Evolutionary conservation across 2,113 vertebrate species (phyloP), one percentile per base, ranked within the genome.

Genomic region (Sminthopsis crassicaudata): DNA sequence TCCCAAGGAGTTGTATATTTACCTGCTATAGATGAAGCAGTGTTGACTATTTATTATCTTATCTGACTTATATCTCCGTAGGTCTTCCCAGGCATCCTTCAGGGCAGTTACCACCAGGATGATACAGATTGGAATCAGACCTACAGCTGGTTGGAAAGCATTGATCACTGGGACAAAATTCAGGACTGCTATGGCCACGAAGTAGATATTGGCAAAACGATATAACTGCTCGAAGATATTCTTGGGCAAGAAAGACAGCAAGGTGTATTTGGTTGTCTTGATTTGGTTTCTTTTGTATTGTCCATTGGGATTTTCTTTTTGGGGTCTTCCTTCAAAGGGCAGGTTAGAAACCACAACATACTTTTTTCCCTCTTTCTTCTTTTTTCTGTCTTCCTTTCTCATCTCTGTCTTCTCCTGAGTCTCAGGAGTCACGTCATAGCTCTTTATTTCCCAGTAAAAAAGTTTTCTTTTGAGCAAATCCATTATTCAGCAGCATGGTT

Each of bases 31-130:
- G 96, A 99, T n/a, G 94, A 98, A 97, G 96, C 99, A 99, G 2
- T 97, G 98, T 89, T 95, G 99, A 94, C 98, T 98, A 98, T 99
- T 99, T 97, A 99, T 98, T 98, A 99, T 98, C 97, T 97, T 99
- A 98, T 99, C 99, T 0, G 99, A 98, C 94, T 99, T 98, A 97
- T 99, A 99, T n/a, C 99, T 98, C 94, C 99, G 98, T 97, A 99
- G 99, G 97, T 99, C 99, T 96, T 99, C 99, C 99, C 99, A 99
- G 91, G 98, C 99, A 26, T 99, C 99, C 97, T 99, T 99, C 84
- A 99, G 92, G 53, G 99, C 99, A 0, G 99, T 99, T 67, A 99
- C 97, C 0, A 98, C 96, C 98, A 99, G 96, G 92, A 99, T 99
- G 94, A 98, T 90, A 96, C 99, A 99, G 55, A 99, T 97, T 0